phyloP scores from a whole-genome alignment of 2,888 invertebrate species.

The Drosophila rubida region DNA sequence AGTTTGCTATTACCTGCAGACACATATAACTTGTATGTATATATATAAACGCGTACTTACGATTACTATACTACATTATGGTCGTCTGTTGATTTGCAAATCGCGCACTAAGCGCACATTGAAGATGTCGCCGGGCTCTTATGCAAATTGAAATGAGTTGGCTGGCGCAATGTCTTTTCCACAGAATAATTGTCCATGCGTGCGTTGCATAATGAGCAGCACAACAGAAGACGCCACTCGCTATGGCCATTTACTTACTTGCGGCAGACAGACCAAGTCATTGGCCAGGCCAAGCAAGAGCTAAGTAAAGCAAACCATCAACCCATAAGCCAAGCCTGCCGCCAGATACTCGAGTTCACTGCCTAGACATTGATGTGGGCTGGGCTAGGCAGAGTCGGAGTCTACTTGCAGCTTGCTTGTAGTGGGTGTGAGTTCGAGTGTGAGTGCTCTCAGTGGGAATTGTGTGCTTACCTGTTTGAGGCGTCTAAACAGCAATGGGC shows the following conservation, averaged over 20 bases:
- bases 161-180: conserved; percentile 69
- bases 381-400: too few relatives aligned
- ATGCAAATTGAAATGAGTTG: conserved; percentile 77
- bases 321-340: conserved; percentile 18
- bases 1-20: conserved; percentile 29
- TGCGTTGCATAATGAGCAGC: conserved; percentile 76
- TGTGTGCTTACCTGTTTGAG: conserved; percentile 19
- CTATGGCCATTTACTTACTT: neutral
- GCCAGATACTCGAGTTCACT: conserved; percentile 41
- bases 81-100: conserved; percentile 30
- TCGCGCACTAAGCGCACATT: conserved; percentile 26
- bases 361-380: conserved; percentile 46
- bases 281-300: conserved; percentile 10
- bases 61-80: conserved; percentile 11
- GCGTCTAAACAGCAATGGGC: conserved; percentile 39
- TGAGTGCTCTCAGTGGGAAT: conserved; percentile 18
- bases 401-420: conserved; percentile 12
- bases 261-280: conserved; percentile 17
- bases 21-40: too few relatives aligned
- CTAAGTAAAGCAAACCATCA: conserved; percentile 12
- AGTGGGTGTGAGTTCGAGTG: conserved; percentile 7
- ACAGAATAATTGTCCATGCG: conserved; percentile 82
- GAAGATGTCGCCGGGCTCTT: conserved; percentile 59
- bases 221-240: conserved; percentile 10
- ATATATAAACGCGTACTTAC: conserved; percentile 7